Evolutionary conservation across 2,888 invertebrate genomes (phyloP), one percentile per base, ranked within the genome.

Genomic region (Lithophane socia): DNA sequence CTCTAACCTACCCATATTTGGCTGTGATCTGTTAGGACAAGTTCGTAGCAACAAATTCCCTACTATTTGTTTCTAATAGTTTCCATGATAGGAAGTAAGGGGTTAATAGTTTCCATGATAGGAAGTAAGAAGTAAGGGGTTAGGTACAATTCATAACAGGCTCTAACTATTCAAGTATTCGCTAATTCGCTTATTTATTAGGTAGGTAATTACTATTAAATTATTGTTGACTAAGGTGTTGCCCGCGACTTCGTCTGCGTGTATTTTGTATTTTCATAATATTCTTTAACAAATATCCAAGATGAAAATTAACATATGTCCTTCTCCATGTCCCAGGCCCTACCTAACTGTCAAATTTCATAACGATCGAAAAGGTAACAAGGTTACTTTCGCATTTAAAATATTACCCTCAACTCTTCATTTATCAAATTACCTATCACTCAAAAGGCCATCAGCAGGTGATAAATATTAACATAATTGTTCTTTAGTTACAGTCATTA

Each of bases 371-470:
- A 49, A 49, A 4, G 49, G 3, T 49, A 49, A 49, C 49, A 13
- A 13, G 13, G 13, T 13, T 21, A 21, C 54, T 21, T 21, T 54
- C 9, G 21, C 8, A 21, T 54, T 21, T 21, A 54, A 21, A 54
- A 54, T 54, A n/a, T n/a, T 54, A 54, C 54, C 56, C 21, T 16
- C 16, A n/a, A 61, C 24, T 21, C 16, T 24, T 69, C 1, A 4
- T 44, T 66, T 49, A 44, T 29, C 29, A 1, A 29, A 29, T 29
- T 29, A n/a, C n/a, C n/a, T n/a, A 29, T 16, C 24, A 52, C 52
- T 79, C 54, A 78, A 66, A 67, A 70, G 24, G 54, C 21, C 58
- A 79, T 21, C 47, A 60, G 18, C 37, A 54, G 1, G 54, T 77
- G 63, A 71, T 80, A 68, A 70, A 75, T 73, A 67, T 52, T 52